phyloP scores from a whole-genome alignment of 1,140 invertebrate species.

The Carcinoscorpius rotundicauda region DNA sequence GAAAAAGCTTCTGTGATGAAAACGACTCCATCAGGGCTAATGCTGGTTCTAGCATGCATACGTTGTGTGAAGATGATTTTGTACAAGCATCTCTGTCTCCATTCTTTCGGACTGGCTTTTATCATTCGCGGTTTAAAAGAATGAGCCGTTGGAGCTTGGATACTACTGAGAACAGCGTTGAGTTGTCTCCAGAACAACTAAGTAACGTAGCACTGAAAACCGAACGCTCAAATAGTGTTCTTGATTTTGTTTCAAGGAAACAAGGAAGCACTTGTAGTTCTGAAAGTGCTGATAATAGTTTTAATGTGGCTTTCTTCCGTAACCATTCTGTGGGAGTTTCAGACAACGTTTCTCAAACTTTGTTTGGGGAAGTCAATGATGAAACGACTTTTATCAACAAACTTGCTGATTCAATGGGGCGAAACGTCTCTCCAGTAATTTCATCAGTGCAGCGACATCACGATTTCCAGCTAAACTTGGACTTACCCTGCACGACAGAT shows the following conservation, averaged over 20 bases:
- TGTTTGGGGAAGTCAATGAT: no score
- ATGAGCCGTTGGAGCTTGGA: slow-evolving; percentile 16
- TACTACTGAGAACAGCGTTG: slow-evolving; percentile 20
- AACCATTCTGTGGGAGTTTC: not conserved
- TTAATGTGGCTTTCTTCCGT: slow-evolving; percentile 26
- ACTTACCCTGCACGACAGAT: not conserved
- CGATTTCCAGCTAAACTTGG: no score
- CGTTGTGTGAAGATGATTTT: slow-evolving; percentile 17
- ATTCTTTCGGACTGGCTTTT: slow-evolving; percentile 10
- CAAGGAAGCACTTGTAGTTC: slow-evolving; percentile 29
- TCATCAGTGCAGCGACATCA: not conserved
- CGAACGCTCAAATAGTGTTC: slow-evolving; percentile 12
- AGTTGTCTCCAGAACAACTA: slow-evolving; percentile 20
- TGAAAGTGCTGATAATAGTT: slow-evolving; percentile 30
- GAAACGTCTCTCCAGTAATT: not conserved
- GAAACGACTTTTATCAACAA: no score
- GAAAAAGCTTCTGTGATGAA: slow-evolving; percentile 12
- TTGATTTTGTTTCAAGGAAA: slow-evolving; percentile 11
- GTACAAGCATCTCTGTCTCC: slow-evolving; percentile 19
- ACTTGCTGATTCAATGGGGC: slow-evolving; percentile 13
- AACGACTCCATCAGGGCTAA: slow-evolving; percentile 20
- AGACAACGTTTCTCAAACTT: no score
- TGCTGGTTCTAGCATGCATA: slow-evolving; percentile 20
- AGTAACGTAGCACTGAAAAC: slow-evolving; percentile 15
- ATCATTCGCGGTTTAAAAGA: slow-evolving; percentile 11